Evolutionary conservation across 1,140 invertebrate species (phyloP).

Genomic region (Cyphomyrmex costatus): DNA sequence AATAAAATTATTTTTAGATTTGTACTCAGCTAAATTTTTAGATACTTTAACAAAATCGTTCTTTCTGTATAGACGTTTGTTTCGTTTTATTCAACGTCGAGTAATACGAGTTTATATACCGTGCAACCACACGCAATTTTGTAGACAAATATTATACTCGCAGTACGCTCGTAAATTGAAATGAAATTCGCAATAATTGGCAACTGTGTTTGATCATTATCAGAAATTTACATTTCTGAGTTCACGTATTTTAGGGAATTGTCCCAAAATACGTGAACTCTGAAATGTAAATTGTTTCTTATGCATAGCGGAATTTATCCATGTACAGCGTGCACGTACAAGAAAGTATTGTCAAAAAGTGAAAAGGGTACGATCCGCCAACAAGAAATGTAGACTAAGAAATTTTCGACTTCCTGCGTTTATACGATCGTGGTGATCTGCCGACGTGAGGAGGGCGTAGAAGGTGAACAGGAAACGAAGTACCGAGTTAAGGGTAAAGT

Average conservation of each 20-base stretch:
- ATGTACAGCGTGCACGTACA: neutral
- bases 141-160: neutral
- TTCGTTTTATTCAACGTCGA: conserved; percentile 3
- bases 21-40: too few species aligned
- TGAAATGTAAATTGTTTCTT: too few species aligned
- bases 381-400: conserved; percentile 34
- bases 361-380: neutral
- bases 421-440: conserved; percentile 29
- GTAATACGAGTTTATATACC: neutral
- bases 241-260: conserved; percentile 2
- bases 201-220: conserved; percentile 1
- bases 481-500: conserved; percentile 1
- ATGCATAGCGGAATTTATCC: neutral
- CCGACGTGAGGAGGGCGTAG: neutral
- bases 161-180: conserved; percentile 4
- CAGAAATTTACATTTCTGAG: neutral
- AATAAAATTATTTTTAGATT: too few species aligned
- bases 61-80: neutral
- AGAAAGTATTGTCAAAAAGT: neutral
- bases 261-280: too few species aligned
- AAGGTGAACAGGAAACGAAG: conserved; percentile 33
- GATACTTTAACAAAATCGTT: too few species aligned
- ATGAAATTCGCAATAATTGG: neutral
- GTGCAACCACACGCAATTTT: neutral
- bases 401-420: conserved; percentile 12